A percentile compares a stretch with the other conserved stretches of the same genome.
Evolutionary conservation across 2,888 invertebrate genomes (phyloP).

Genomic region (Brassicogethes aeneus): DNA sequence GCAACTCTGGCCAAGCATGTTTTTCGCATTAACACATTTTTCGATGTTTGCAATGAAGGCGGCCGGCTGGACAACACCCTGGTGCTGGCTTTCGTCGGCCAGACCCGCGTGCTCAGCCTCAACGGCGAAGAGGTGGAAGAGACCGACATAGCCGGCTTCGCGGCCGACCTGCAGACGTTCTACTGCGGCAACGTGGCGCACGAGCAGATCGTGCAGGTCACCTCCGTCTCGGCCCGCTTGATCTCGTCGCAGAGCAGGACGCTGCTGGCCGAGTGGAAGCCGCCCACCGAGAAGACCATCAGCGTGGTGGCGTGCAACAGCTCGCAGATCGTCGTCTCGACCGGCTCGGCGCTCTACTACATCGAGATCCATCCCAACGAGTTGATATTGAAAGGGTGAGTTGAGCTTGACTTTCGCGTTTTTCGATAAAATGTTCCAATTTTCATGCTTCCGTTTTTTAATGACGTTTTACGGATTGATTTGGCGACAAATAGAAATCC

Average conservation of each 20-base stretch:
- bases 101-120: conserved; percentile 82
- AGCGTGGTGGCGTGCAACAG: conserved; percentile 82
- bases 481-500: no score
- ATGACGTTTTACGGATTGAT: no score
- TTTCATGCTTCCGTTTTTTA: no score
- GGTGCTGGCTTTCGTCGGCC: conserved; percentile 93
- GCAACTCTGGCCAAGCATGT: no score
- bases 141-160: conserved; percentile 86
- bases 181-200: conserved; percentile 84
- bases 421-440: conserved; percentile 2
- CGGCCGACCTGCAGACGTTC: conserved; percentile 88
- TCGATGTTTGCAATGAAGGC: no score
- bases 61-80: conserved; percentile 69
- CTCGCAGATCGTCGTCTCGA: conserved; percentile 72
- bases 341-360: conserved; percentile 80
- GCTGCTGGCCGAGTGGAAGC: conserved; percentile 64
- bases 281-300: conserved; percentile 62
- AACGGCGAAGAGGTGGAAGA: conserved; percentile 97
- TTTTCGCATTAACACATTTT: no score
- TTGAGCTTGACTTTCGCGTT: no score
- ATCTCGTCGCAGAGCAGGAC: conserved; percentile 59
- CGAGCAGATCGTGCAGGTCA: conserved; percentile 63
- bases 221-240: conserved; percentile 62
- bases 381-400: conserved; percentile 51
- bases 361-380: conserved; percentile 61